Evolutionary conservation across 2,113 vertebrate species (phyloP), one percentile per base, ranked within the genome.

Genomic region (Phrynosoma platyrhinos): DNA sequence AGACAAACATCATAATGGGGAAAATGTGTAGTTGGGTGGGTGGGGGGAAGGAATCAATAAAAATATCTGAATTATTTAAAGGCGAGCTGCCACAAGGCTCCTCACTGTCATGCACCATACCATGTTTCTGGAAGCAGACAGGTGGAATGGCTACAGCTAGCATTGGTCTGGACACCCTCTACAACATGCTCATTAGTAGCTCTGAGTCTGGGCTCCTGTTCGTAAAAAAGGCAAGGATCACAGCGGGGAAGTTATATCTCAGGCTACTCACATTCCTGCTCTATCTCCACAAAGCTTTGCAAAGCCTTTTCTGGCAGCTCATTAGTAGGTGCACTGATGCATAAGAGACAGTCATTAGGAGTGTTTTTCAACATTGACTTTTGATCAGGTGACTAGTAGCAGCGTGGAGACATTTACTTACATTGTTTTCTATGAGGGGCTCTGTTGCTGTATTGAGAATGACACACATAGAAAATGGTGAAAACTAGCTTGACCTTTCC

Each of bases 341-440:
- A 99, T 99, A 99, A 99, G 98, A 99, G 98, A 98, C 98, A 98
- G 98, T 99, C 98, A 99, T 99, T 99, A 99, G 98, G 98, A 98
- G 97, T 97, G 97, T 98, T 98, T 98, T 98, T 97, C 97, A 97
- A 98, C 98, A 97, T 94, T 98, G 96, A 95, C 97, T 98, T 98
- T 98, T 98, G 98, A 99, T 98, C 98, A 98, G 97, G 97, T 98
- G 98, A 98, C 98, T 97, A 95, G 97, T 97, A 98, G 97, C 98
- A 97, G 97, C 84, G 79, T 92, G 87, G 93, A 97, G 96, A 97
- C 97, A 96, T 97, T 97, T 97, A 96, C 97, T 97, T 96, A 97
- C 97, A 96, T 97, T 97, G 97, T 97, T 97, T 97, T 96, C 96
- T 94, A 93, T 95, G 97, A 95, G 95, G 97, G 95, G 96, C 95